Percentiles rank a stretch among this genome's conserved stretches.
phyloP scores from a whole-genome alignment of 1,140 invertebrate genomes.

The Calosoma granatense region DNA sequence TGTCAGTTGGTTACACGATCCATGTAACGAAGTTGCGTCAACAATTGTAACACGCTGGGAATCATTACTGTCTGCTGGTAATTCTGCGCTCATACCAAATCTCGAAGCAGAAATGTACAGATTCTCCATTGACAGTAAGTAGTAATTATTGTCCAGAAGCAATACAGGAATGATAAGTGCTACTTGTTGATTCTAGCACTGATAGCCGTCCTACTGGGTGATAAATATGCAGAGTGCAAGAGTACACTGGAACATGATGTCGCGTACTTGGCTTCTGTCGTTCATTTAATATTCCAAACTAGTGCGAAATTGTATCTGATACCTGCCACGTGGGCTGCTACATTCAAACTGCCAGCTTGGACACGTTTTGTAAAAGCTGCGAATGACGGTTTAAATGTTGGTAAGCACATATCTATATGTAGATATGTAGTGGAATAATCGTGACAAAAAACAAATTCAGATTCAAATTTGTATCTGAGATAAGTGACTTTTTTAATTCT shows the following conservation, averaged over 20 bases:
- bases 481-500: no score
- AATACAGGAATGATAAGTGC: slow-evolving; percentile 7
- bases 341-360: slow-evolving; percentile 58
- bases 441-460: no score
- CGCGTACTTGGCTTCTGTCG: slow-evolving; percentile 45
- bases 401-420: slow-evolving; percentile 18
- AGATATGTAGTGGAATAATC: neutral
- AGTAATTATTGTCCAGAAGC: neutral
- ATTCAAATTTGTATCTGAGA: no score
- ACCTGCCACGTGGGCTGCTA: slow-evolving; percentile 52
- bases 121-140: slow-evolving; percentile 62
- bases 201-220: slow-evolving; percentile 57
- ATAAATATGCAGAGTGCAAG: slow-evolving; percentile 32
- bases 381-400: slow-evolving; percentile 46
- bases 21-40: slow-evolving; percentile 41
- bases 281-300: slow-evolving; percentile 64
- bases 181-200: slow-evolving; percentile 44
- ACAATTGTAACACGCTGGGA: slow-evolving; percentile 30
- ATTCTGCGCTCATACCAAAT: slow-evolving; percentile 23
- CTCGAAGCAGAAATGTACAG: slow-evolving; percentile 61
- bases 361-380: slow-evolving; percentile 56
- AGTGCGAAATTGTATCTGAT: slow-evolving; percentile 57
- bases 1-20: slow-evolving; percentile 32
- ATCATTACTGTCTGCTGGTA: neutral
- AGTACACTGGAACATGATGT: slow-evolving; percentile 34